phyloP scores from a whole-genome alignment of 1,140 invertebrate genomes.

The Bombus sylvicola region DNA sequence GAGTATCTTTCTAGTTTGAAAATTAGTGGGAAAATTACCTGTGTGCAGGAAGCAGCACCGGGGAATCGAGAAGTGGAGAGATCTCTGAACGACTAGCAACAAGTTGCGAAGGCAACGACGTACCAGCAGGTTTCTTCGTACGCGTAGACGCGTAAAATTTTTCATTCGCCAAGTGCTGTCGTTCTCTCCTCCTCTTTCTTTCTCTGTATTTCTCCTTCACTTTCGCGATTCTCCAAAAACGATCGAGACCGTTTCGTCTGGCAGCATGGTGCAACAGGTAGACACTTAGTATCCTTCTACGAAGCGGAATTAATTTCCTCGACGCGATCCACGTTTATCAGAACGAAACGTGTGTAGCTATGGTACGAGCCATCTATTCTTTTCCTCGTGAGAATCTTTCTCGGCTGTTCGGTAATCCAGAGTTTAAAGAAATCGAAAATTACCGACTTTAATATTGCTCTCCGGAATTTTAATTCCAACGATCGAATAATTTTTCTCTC shows the following conservation, averaged over 20 bases:
- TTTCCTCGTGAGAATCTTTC: not conserved
- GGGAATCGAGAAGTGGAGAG: conserved; percentile 15
- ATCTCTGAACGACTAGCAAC: conserved; percentile 58
- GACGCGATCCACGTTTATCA: conserved; percentile 52
- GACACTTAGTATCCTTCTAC: conserved; percentile 73
- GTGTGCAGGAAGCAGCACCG: not conserved
- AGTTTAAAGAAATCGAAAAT: too few relatives aligned
- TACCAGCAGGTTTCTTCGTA: conserved; percentile 27
- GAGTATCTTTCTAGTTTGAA: not conserved
- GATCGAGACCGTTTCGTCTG: conserved; percentile 63
- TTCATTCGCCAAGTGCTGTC: conserved; percentile 65
- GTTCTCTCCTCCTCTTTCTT: conserved; percentile 16
- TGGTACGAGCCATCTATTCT: not conserved
- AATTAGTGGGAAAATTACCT: conserved; percentile 25
- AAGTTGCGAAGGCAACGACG: conserved; percentile 62
- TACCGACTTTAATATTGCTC: too few relatives aligned
- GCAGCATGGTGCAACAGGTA: conserved; percentile 73
- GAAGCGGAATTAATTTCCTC: conserved; percentile 64
- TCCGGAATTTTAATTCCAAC: accelerated
- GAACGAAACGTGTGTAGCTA: conserved; percentile 9
- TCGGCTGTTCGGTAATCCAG: too few relatives aligned
- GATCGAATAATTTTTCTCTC: too few relatives aligned
- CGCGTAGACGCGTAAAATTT: conserved; percentile 68
- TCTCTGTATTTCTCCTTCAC: not conserved
- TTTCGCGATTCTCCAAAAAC: conserved; percentile 54